Evolutionary conservation across 2,888 invertebrate species (phyloP), one percentile per base, ranked within the genome.

Genomic region (Zele albiditarsus): DNA sequence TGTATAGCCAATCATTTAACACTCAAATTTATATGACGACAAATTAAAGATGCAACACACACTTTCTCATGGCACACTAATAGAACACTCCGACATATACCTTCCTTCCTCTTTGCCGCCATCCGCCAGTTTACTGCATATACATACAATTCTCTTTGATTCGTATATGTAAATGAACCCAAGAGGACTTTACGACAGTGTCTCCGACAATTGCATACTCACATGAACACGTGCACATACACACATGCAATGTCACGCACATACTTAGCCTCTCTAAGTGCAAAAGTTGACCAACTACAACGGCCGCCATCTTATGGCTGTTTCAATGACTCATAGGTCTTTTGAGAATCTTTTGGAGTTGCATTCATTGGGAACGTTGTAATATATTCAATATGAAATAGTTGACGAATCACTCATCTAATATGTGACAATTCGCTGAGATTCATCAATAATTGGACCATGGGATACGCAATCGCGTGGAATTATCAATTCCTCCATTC

Each of bases 1-100:
- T 74, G n/a, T 73, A 33, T 69, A 20, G 20, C 63, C 33, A 20
- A 6, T 46, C 69, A 74, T 69, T 74, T 74, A 69, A 68, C 69
- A 69, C 73, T 68, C 38, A 6, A 74, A 68, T 68, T 68, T 28
- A 73, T 73, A 72, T 23, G 25, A 65, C 42, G 67, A 72, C 42
- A 46, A 68, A 68, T 74, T 27, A 33, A 68, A 38, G 67, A 67
- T 49, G 27, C 4, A 27, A 60, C 73, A 33, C 67, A 66, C 49
- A 73, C 68, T 60, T 38, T 14, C n/a, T 8, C 42, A n/a, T 31
- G 31, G 66, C 2, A 5, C 33, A 62, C 68, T 49, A 58, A 12
- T 20, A 16, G 28, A 31, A 58, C 67, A 60, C 67, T 27, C 27
- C 12, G 60, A 12, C 14, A 58, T 49, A 49, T 63, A 63, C 49